Evolutionary conservation across 1,140 invertebrate genomes (phyloP).

Genomic region (Mylabris phalerata): DNA sequence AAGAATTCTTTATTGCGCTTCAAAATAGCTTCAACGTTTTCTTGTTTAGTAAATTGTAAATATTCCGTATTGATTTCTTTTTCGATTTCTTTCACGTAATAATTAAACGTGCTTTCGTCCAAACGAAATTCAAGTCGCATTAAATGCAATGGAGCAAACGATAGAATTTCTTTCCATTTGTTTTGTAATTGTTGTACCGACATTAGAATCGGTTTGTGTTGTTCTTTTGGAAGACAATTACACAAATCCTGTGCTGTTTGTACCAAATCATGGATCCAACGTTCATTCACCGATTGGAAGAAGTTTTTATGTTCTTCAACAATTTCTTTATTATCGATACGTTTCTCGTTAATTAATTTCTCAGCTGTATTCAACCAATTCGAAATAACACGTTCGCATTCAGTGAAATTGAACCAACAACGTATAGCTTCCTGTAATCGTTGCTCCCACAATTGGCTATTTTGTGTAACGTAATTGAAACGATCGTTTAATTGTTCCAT

Average conservation of each 20-base stretch:
- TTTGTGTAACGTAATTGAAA: constrained; percentile 66
- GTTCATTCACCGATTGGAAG: constrained; percentile 78
- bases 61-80: constrained; percentile 80
- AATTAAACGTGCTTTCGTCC: constrained; percentile 76
- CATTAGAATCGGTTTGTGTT: constrained; percentile 63
- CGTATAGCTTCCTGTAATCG: constrained; percentile 69
- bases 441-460: constrained; percentile 70
- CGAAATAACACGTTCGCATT: constrained; percentile 68
- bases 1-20: constrained; percentile 72
- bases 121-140: constrained; percentile 83
- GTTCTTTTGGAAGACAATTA: constrained; percentile 55
- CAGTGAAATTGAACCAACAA: constrained; percentile 80
- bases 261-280: constrained; percentile 73
- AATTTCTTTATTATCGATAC: constrained; percentile 71
- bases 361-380: constrained; percentile 84
- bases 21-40: constrained; percentile 71
- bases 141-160: constrained; percentile 74
- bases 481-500: constrained; percentile 78
- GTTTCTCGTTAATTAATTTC: constrained; percentile 70
- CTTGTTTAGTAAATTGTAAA: constrained; percentile 76
- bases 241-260: constrained; percentile 73
- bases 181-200: constrained; percentile 62
- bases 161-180: constrained; percentile 72
- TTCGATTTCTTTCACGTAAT: constrained; percentile 83
- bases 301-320: constrained; percentile 77